These are phyloP conservation scores for Melinopterus prodromus DNA, from an alignment of 2,888 invertebrate species.

Conservation along the genomic window DNA sequence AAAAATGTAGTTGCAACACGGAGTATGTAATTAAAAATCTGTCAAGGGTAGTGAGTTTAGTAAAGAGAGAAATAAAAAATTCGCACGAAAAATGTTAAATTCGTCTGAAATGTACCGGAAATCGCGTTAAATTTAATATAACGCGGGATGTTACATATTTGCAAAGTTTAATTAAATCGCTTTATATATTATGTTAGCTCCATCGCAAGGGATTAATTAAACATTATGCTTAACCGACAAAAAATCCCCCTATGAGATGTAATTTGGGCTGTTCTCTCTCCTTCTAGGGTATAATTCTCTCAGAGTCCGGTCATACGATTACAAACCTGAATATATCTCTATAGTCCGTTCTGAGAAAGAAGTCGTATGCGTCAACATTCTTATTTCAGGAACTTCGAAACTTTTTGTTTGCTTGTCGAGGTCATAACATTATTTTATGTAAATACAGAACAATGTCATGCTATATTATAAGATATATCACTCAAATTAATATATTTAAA, in stretches of 20 bases:
- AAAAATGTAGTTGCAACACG: not conserved
- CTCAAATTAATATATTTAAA: not conserved
- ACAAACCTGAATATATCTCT: too few relatives aligned
- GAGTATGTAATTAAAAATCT: not conserved
- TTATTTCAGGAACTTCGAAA: too few relatives aligned
- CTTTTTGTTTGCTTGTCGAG: too few relatives aligned
- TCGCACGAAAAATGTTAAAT: not conserved
- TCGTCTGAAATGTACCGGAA: not conserved
- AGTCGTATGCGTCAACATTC: too few relatives aligned
- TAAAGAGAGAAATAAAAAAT: not conserved
- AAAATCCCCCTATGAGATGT: not conserved
- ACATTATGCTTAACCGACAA: not conserved
- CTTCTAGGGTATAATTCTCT: too few relatives aligned
- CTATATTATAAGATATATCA: too few relatives aligned
- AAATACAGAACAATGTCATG: too few relatives aligned
- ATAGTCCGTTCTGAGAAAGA: too few relatives aligned
- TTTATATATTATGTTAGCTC: not conserved
- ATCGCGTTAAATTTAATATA: not conserved
- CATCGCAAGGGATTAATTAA: not conserved
- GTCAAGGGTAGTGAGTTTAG: not conserved
- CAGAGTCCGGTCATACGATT: too few relatives aligned
- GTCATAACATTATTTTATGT: too few relatives aligned
- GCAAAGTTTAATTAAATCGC: not conserved
- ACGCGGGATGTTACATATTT: not conserved
- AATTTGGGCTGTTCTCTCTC: not conserved